Base-by-base conservation (phyloP, 2,888 invertebrate species). In the Thyatira batis region DNA sequence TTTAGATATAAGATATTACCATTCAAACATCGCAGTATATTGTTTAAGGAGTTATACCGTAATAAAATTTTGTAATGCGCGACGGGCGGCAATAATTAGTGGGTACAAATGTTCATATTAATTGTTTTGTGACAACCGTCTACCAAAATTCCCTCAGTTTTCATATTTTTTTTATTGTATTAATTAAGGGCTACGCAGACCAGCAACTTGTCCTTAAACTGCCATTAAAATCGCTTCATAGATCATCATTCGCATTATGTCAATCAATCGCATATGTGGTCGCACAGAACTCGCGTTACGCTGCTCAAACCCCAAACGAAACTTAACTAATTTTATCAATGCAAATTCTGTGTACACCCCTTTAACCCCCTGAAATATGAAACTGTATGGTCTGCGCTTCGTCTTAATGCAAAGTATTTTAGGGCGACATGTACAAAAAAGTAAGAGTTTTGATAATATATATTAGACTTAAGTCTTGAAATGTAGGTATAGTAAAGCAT, bases 401-500 rank as follows among this genome's bases (percentile, higher is more conserved):
- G 13, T 13, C 5, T 33, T 33, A n/a, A 33, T 33, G 3, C n/a
- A n/a, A n/a, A n/a, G n/a, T n/a, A n/a, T n/a, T n/a, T n/a, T n/a
- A n/a, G n/a, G n/a, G n/a, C n/a, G n/a, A n/a, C n/a, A n/a, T n/a
- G n/a, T n/a, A n/a, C n/a, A n/a, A n/a, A n/a, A n/a, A n/a, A n/a
- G n/a, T n/a, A n/a, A n/a, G n/a, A n/a, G n/a, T n/a, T n/a, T n/a
- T n/a, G n/a, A n/a, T n/a, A n/a, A n/a, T n/a, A n/a, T n/a, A n/a
- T n/a, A n/a, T n/a, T n/a, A n/a, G n/a, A n/a, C n/a, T 50, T 39
- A 13, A 39, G 10, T 13, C 23, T 50, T 13, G 33, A 13, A 33
- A n/a, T 50, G 13, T 50, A 13, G 30, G 49, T 39, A 39, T 23
- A 50, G 21, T 23, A 48, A 51, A 21, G 50, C 51, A 54, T 39